phyloP scores from a whole-genome alignment of 2,888 invertebrate species.

The Amphiduros pacificus region DNA sequence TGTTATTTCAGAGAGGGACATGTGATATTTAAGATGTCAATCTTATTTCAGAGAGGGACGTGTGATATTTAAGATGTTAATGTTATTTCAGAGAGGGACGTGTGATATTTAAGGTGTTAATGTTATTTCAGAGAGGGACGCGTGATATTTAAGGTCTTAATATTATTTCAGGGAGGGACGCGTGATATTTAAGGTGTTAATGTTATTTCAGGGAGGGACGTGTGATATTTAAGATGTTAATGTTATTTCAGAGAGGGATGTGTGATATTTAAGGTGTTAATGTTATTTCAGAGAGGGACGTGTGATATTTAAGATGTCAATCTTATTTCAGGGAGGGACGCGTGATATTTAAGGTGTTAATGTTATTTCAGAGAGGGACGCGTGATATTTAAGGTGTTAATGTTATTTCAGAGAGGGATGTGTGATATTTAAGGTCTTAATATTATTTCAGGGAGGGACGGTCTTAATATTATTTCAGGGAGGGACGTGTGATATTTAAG shows the following conservation, averaged over 20 bases:
- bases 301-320: neutral
- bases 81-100: neutral
- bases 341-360: neutral
- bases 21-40: neutral
- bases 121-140: neutral
- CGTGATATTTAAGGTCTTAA: neutral
- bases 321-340: neutral
- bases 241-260: neutral
- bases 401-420: neutral
- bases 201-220: neutral
- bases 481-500: neutral
- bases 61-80: neutral
- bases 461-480: no score
- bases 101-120: neutral
- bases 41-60: neutral
- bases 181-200: no score
- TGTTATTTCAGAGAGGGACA: neutral
- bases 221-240: neutral
- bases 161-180: no score
- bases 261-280: neutral
- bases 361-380: neutral
- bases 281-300: neutral
- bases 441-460: no score
- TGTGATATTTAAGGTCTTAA: neutral
- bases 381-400: neutral